These are phyloP conservation scores for Stenotaenia linearis DNA, from an alignment of 2,888 invertebrate genomes.

Conservation along the genomic window DNA sequence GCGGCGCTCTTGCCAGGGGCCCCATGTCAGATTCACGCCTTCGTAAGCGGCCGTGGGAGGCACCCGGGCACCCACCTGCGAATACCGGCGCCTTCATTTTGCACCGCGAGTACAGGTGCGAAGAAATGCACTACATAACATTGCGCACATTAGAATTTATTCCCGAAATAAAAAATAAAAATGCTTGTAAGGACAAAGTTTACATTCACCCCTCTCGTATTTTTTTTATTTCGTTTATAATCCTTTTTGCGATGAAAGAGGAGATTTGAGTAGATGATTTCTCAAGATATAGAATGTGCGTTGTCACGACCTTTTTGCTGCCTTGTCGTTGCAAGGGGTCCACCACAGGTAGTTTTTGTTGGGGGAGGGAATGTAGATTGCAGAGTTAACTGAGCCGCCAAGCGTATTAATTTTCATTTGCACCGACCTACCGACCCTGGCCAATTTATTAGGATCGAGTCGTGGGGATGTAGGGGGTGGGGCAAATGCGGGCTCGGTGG, in stretches of 20 bases:
- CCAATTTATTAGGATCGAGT: slow-evolving; percentile 32
- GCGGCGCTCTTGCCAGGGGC: slow-evolving; percentile 8
- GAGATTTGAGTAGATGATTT: neutral
- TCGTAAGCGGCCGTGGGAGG: slow-evolving; percentile 28
- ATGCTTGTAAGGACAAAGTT: too few species aligned
- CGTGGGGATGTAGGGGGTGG: neutral
- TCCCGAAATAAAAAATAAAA: neutral
- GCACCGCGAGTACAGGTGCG: neutral
- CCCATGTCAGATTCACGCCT: slow-evolving; percentile 29
- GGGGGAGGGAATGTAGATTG: neutral
- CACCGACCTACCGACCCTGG: slow-evolving; percentile 28
- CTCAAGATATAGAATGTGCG: neutral
- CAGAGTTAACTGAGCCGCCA: slow-evolving; percentile 16
- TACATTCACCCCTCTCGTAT: neutral
- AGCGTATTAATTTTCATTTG: slow-evolving; percentile 34
- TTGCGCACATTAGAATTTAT: neutral
- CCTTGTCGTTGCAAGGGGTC: neutral
- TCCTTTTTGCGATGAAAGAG: neutral
- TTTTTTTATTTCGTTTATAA: neutral
- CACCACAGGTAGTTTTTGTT: slow-evolving; percentile 31
- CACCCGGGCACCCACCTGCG: slow-evolving; percentile 2
- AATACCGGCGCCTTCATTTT: slow-evolving; percentile 1
- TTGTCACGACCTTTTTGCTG: neutral
- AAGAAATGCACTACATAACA: neutral
- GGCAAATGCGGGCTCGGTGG: slow-evolving; percentile 11